Base-by-base conservation (phyloP, 2,797 vertebrate genomes). In the Enteromius afrohamiltoni region DNA sequence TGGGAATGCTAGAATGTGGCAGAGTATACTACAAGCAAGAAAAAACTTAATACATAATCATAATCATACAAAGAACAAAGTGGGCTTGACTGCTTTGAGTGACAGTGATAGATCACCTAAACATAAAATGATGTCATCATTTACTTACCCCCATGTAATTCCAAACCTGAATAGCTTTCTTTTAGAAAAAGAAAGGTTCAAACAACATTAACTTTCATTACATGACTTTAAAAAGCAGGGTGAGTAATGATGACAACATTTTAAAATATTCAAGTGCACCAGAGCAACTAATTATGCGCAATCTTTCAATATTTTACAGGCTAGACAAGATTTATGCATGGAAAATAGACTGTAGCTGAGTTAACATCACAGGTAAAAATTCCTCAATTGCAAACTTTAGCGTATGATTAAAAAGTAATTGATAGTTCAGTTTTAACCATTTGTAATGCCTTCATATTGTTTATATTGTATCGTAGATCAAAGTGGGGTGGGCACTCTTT, bases 391-490 rank as follows among this genome's bases (percentile, higher is more conserved):
- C 45, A 17, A 16, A 67, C 37, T 51, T 34, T 62, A 68, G 0
- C 17, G 13, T 67, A 19, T 23, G 8, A 45, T 68, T 79, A 53
- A 79, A 79, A 17, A 68, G 21, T 51, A 67, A 79, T 69, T 79
- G 65, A 70, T 67, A 17, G 53, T 17, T 76, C 58, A 42, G 55
- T 19, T 26, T 60, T 6, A 60, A 42, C 13, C 1, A 26, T n/a
- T 26, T 11, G n/a, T 29, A 60, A 65, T 40, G 68, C 29, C 6
- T 65, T 26, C n/a, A 53, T 51, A 26, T 74, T 34, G 21, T 74
- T 81, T 37, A 73, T 49, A 73, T 23, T 37, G 29, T 49, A 53
- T 71, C 13, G 0, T 31, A 64, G 55, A 81, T 74, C 79, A 81
- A 73, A 40, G 37, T 71, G 53, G 19, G 60, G 7, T 4, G 34